phyloP scores from a whole-genome alignment of 2,797 vertebrate genomes.

The Syndactyla subalaris region DNA sequence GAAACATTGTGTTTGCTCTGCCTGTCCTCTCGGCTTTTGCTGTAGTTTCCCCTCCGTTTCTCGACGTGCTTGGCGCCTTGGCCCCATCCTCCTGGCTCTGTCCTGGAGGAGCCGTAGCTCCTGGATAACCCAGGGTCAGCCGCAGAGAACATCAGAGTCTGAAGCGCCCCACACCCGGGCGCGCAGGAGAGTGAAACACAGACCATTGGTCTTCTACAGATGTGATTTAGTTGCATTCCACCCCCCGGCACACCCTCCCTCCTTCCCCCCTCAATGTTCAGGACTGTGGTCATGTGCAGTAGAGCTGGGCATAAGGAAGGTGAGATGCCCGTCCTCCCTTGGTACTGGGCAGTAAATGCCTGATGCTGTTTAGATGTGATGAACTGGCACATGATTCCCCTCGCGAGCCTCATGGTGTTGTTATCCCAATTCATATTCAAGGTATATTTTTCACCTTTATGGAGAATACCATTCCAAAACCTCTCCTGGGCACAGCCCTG shows the following conservation, averaged over 20 bases:
- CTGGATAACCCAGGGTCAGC: not conserved
- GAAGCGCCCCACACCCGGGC: fast-evolving
- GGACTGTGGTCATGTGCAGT: not conserved
- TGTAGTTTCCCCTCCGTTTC: not conserved
- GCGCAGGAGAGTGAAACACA: not conserved
- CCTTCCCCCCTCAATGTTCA: fast-evolving
- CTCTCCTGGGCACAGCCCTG: not conserved
- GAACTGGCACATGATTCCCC: not conserved
- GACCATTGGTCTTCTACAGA: not conserved
- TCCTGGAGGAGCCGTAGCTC: not conserved
- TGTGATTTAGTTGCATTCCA: not conserved
- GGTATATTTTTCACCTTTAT: not conserved
- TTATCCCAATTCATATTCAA: not conserved
- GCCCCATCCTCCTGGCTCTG: not conserved
- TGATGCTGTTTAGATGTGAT: not conserved
- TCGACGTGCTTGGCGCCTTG: not conserved
- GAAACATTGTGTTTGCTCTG: not conserved
- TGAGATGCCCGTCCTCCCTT: fast-evolving
- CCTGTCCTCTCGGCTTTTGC: not conserved
- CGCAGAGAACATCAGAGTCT: not conserved
- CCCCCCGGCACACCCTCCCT: fast-evolving
- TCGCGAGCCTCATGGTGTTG: not conserved
- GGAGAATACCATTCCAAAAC: not conserved
- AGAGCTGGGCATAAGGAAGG: not conserved
- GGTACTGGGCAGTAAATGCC: not conserved